Evolutionary conservation across 2,797 vertebrate species (phyloP).

Genomic region (Falco columbarius): DNA sequence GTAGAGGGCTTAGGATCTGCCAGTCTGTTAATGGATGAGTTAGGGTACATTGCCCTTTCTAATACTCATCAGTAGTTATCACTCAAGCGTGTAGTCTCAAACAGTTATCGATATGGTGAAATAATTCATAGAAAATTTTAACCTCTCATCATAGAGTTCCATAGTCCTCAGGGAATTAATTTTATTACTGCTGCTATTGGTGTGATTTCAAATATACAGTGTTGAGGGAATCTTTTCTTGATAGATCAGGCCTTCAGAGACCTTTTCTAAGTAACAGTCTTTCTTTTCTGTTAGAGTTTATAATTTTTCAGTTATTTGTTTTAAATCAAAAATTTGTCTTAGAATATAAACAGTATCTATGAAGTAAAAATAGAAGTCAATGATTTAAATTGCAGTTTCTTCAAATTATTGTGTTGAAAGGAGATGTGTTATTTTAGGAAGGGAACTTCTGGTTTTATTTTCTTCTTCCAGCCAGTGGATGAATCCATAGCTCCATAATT

Average conservation of each 20-base stretch:
- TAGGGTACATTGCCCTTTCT: neutral
- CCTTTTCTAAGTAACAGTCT: neutral
- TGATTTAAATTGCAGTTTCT: neutral
- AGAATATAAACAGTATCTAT: neutral
- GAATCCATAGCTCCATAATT: neutral
- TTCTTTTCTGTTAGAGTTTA: neutral
- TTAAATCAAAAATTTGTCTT: neutral
- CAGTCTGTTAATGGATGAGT: neutral
- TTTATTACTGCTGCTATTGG: neutral
- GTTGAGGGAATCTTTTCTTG: neutral
- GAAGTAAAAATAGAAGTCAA: neutral
- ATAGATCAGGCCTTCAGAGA: neutral
- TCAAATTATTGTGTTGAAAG: neutral
- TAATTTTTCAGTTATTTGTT: neutral
- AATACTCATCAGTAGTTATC: neutral
- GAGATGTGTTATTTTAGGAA: neutral
- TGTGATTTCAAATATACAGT: neutral
- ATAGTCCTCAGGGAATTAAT: neutral
- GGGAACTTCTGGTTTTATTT: neutral
- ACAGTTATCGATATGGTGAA: neutral
- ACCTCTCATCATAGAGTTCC: neutral
- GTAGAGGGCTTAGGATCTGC: neutral
- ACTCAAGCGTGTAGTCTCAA: neutral
- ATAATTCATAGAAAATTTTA: neutral
- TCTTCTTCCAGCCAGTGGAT: neutral